Base-by-base conservation (phyloP, 1,140 invertebrate genomes). In the Ctenoplectra terminalis region DNA sequence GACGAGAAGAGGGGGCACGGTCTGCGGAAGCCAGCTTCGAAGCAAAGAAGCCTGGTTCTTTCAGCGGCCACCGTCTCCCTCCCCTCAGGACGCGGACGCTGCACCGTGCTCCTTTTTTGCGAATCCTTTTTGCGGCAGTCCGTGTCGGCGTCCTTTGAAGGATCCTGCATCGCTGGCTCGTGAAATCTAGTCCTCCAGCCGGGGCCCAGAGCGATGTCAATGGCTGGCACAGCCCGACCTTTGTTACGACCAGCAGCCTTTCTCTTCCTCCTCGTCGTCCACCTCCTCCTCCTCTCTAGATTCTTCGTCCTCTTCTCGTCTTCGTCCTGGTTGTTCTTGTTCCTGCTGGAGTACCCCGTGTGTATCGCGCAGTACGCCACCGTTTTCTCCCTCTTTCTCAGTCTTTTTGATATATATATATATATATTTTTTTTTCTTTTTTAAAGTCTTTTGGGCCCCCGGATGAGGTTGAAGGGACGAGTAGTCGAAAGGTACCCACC, bases 181-280 rank as follows among this genome's bases (percentile, higher is more conserved):
- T 94, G 92, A 94, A 94, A 93, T 93, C 92, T 93, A 94, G 92
- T 93, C 93, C 93, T 93, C 91, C 90, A 91, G 84, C 87, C 86
- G 56, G 81, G 82, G 75, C 60, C 85, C 85, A 85, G 81, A 86
- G 80, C 87, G 90, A 93, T 92, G 92, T 93, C 92, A 93, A 93
- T 93, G 92, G 90, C 89, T 92, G 89, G 82, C 86, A 86, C 87
- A 88, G 89, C 90, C 82, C 90, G 88, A 92, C 91, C 92, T 92
- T 93, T 93, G 92, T 93, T 91, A 89, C 81, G 81, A 79, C 87
- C 84, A 90, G 87, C 83, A 90, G 88, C 89, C 88, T 92, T 86
- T 90, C 90, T 88, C 86, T 87, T 66, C 67, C 26, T 82, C 40
- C 43, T 66, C 52, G 23, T n/a, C 43, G 15, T 26, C 72, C 72